Evolutionary conservation across 2,888 invertebrate genomes (phyloP).

Genomic region (Azorinus chamasolen): DNA sequence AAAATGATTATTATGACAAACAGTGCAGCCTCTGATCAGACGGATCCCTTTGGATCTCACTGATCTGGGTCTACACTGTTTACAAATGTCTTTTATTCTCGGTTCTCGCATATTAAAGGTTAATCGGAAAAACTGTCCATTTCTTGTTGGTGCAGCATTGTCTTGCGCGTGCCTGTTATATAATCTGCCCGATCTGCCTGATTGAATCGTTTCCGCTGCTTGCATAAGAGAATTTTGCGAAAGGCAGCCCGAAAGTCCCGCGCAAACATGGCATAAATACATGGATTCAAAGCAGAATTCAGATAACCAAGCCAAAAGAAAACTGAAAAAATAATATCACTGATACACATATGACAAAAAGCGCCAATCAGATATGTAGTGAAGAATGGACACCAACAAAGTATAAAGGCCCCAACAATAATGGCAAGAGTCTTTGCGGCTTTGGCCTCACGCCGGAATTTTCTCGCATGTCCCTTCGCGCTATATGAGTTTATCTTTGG

Average conservation of each 20-base stretch:
- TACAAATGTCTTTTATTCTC: no score
- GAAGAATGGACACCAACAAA: slow-evolving; percentile 99
- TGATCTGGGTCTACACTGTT: no score
- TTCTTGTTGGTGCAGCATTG: slow-evolving; percentile 35
- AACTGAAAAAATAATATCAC: slow-evolving; percentile 93
- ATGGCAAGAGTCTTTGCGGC: slow-evolving; percentile 98
- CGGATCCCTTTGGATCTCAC: no score
- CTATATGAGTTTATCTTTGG: slow-evolving; percentile 88
- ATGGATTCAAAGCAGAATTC: slow-evolving; percentile 98
- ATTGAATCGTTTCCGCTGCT: slow-evolving; percentile 47
- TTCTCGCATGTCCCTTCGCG: slow-evolving; percentile 95
- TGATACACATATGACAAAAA: slow-evolving; percentile 92
- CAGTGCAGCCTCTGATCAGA: no score
- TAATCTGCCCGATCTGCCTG: slow-evolving; percentile 56
- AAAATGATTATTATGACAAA: no score
- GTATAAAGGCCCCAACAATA: slow-evolving; percentile 98
- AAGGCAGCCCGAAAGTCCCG: slow-evolving; percentile 98
- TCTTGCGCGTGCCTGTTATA: slow-evolving; percentile 40
- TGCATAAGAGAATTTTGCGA: slow-evolving; percentile 91
- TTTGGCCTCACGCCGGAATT: slow-evolving; percentile 96
- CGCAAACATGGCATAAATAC: slow-evolving; percentile 97
- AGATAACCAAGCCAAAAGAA: slow-evolving; percentile 99
- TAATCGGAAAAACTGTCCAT: slow-evolving; percentile 66
- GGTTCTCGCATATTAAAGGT: no score
- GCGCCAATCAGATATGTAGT: slow-evolving; percentile 96